A percentile compares a stretch with the other conserved stretches of the same genome.
Evolutionary conservation across 2,797 vertebrate genomes (phyloP).

Genomic region (Simalia tracyae): DNA sequence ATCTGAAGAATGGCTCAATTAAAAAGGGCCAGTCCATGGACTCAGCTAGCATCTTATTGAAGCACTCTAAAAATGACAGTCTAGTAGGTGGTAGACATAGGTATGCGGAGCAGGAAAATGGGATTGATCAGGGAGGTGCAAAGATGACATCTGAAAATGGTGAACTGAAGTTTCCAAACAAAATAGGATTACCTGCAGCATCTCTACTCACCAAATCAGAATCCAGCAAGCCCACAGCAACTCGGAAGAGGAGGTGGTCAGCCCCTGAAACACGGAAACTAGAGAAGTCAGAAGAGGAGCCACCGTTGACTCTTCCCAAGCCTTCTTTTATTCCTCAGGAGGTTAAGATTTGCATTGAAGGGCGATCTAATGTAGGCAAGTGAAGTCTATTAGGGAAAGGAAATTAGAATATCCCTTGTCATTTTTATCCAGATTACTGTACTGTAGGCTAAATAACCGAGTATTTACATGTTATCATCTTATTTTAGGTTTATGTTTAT

Average conservation of each 20-base stretch:
- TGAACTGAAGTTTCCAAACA: slow-evolving; percentile 84
- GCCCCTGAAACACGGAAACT: slow-evolving; percentile 95
- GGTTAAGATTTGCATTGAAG: slow-evolving; percentile 99
- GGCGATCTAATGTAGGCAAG: slow-evolving; percentile 96
- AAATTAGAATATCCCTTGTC: slow-evolving; percentile 78
- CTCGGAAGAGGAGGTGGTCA: slow-evolving; percentile 96
- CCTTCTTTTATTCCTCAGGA: slow-evolving; percentile 96
- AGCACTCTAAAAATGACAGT: slow-evolving; percentile 81
- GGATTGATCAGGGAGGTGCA: slow-evolving; percentile 82
- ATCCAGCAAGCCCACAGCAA: slow-evolving; percentile 76
- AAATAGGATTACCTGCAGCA: slow-evolving; percentile 76
- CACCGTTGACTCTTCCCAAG: slow-evolving; percentile 92
- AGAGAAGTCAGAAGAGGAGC: slow-evolving; percentile 92
- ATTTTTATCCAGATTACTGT: slow-evolving; percentile 91
- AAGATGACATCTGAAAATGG: slow-evolving; percentile 86
- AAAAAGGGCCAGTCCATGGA: slow-evolving; percentile 90
- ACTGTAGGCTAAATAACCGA: slow-evolving; percentile 89
- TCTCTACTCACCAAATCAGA: slow-evolving; percentile 80
- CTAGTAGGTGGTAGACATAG: slow-evolving; percentile 79
- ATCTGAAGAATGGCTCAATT: slow-evolving; percentile 94
- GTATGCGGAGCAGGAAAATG: slow-evolving; percentile 89
- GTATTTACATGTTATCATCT: slow-evolving; percentile 91
- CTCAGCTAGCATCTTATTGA: slow-evolving; percentile 82
- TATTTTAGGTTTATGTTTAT: slow-evolving; percentile 88
- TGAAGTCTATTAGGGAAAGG: slow-evolving; percentile 79